Base-by-base conservation (phyloP, 2,113 vertebrate species). In the Tyrannus savana region DNA sequence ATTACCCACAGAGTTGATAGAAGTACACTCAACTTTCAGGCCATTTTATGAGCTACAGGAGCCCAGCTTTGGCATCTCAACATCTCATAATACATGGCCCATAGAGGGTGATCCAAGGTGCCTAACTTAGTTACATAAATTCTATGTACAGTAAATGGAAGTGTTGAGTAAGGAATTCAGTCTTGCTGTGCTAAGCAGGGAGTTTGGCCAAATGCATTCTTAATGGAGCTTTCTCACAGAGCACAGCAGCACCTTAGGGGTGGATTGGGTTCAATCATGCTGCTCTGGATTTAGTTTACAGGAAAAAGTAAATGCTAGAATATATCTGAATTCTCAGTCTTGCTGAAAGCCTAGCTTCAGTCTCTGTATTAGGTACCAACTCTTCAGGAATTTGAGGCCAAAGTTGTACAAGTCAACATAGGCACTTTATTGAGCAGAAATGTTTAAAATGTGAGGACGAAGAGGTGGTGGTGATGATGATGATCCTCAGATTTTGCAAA, bases 121-220 rank as follows among this genome's bases (percentile, higher is more conserved):
- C 50, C 12, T 35, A 28, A 66, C 35, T 84, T 62, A 30, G 73
- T 91, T 94, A 73, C 8, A 30, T 74, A 88, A 94, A 69, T 46
- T 77, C n/a, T 42, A 6, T 6, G 1, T 47, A 42, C 31, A 35
- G 72, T 39, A 88, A 88, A 84, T 74, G 8, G 53, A 88, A 62
- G 15, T 33, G 63, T 42, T 80, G 67, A 88, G 68, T 30, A 71
- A 60, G 72, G 67, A 83, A 77, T 63, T 79, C 72, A 30, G 46
- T 88, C 88, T 76, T 84, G 63, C 76, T 93, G 79, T 77, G 72
- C 63, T 88, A 84, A 71, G 85, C 90, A 80, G 25, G 39, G 63
- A 88, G 31, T 42, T 79, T 50, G 50, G 46, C 88, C 76, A 92
- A 93, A 73, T 80, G 28, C 37, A 50, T 77, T 78, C 55, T 46